A percentile compares a stretch with the other conserved stretches of the same genome.
Evolutionary conservation across 2,797 vertebrate species (phyloP).

Genomic region (Valencia hispanica): DNA sequence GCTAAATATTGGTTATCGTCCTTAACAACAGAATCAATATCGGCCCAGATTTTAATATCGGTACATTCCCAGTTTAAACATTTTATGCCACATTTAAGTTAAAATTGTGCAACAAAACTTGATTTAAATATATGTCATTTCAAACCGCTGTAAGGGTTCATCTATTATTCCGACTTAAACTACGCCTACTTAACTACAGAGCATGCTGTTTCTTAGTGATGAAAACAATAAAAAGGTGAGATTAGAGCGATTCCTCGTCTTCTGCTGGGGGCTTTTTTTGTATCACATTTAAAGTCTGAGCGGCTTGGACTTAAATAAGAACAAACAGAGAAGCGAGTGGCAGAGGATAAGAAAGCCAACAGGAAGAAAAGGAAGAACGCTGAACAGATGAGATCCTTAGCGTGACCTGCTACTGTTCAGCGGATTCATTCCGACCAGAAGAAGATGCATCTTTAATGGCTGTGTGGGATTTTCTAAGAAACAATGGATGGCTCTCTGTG

Average conservation of each 20-base stretch:
- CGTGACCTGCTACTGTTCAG: neutral
- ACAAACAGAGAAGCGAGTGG: neutral
- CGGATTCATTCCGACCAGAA: neutral
- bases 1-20: too few relatives aligned
- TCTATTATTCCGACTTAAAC: neutral
- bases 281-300: neutral
- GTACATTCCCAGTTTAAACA: neutral
- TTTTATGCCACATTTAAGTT: neutral
- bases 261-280: too few relatives aligned
- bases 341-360: neutral
- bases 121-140: neutral
- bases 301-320: neutral
- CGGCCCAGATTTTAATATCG: too few relatives aligned
- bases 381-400: neutral
- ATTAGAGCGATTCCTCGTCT: too few relatives aligned
- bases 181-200: neutral
- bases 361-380: neutral
- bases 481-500: neutral
- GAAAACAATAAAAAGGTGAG: neutral
- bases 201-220: neutral
- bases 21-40: too few relatives aligned
- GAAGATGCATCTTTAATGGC: conserved; percentile 9
- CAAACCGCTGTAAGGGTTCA: neutral
- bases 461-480: conserved; percentile 33
- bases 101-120: neutral